Evolutionary conservation across 2,797 vertebrate genomes (phyloP).

Genomic region (Mus caroli): DNA sequence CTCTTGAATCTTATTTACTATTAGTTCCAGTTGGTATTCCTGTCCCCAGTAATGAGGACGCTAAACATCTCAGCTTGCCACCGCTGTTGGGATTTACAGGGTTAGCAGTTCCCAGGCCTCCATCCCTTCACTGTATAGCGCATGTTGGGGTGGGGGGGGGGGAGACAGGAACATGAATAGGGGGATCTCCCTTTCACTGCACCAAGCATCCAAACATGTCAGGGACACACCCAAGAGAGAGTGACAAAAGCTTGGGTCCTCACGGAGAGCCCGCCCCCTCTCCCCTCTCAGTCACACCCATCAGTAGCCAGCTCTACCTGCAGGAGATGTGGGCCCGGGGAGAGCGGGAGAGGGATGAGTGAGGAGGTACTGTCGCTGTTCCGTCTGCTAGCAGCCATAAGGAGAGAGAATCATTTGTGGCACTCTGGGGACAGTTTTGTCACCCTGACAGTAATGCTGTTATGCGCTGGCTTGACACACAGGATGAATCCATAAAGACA

Average conservation of each 20-base stretch:
- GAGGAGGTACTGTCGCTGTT: conserved; percentile 75
- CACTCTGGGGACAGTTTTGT: conserved; percentile 92
- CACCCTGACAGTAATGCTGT: conserved; percentile 93
- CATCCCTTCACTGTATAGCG: not conserved
- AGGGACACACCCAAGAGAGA: conserved; percentile 48
- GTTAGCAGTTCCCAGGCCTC: not conserved
- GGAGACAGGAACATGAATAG: not conserved
- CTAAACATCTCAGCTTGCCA: not conserved
- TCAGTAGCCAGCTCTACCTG: not conserved
- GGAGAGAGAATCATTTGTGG: conserved; percentile 91
- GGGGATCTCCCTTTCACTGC: not conserved
- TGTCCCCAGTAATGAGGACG: not conserved
- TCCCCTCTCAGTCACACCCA: conserved; percentile 2
- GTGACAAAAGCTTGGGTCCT: not conserved
- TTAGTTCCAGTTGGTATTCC: conserved; percentile 61
- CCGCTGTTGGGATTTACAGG: not conserved
- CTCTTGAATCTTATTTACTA: conserved; percentile 53
- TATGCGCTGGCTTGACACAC: conserved; percentile 91
- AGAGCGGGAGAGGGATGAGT: conserved; percentile 75
- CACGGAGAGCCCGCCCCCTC: not conserved
- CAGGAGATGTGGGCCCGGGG: not conserved
- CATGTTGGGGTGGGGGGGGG: not conserved
- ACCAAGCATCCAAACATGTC: not conserved
- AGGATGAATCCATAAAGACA: conserved; percentile 93
- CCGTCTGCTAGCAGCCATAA: conserved; percentile 87